These are phyloP conservation scores for Chironomus tepperi DNA, from an alignment of 1,140 invertebrate species.

Conservation along the genomic window DNA sequence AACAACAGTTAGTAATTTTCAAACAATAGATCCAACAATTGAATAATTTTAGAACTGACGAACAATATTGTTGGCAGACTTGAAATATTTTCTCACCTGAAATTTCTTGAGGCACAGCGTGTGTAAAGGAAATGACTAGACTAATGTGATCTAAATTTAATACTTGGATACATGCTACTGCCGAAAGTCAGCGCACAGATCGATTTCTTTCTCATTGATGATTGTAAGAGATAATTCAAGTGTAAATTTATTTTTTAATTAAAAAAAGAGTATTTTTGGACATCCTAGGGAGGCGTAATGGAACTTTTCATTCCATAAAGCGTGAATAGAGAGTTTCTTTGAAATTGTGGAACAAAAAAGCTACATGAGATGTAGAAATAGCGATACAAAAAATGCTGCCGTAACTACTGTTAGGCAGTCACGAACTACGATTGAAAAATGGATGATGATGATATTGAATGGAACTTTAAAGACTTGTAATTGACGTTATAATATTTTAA, in stretches of 20 bases:
- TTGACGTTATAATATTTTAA: constrained; percentile 24
- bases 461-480: not conserved
- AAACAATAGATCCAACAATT: too few species aligned
- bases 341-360: not conserved
- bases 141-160: not conserved
- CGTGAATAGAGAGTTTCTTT: not conserved
- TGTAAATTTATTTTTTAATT: constrained; percentile 20
- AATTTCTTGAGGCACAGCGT: not conserved
- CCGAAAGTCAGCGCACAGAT: not conserved
- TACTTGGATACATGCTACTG: not conserved
- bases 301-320: not conserved
- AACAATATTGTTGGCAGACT: too few species aligned
- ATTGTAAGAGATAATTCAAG: constrained; percentile 21
- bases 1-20: not conserved
- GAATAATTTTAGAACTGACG: too few species aligned
- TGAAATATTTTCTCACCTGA: too few species aligned
- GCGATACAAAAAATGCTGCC: not conserved
- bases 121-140: not conserved
- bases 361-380: not conserved
- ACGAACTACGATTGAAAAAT: not conserved
- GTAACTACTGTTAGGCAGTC: constrained; percentile 9
- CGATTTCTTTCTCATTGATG: constrained; percentile 11
- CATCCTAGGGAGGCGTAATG: not conserved
- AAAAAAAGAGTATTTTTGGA: constrained; percentile 16
- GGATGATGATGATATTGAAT: constrained; percentile 13